Evolutionary conservation across 23 tunicate species (phyloP), one percentile per base, ranked within the genome.

Genomic region (Corella eumyota): DNA sequence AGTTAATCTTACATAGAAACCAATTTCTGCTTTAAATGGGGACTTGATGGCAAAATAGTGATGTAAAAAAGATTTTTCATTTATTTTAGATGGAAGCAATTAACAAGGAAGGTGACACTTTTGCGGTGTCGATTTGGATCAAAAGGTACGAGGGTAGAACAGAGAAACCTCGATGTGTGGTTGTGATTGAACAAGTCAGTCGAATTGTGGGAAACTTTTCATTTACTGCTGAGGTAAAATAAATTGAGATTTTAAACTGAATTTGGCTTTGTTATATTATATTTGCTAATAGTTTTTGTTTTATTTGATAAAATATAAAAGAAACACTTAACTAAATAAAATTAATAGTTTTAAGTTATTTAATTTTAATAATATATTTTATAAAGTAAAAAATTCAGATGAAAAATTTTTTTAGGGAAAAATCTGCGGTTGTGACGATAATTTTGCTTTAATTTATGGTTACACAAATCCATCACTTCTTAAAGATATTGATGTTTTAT

Each of bases 71-170:
- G n/a, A 21, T 21, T 48, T 36, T 29, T 2, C 24, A 11, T 25
- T 22, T 25, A 50, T 32, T 66, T 15, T 50, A 82, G 92, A 61
- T 67, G 63, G 92, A 82, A 47, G 70, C 64, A 23, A 59, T 65
- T 26, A 48, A 66, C 9, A 67, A 54, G 44, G 34, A 50, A 50
- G 80, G 76, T 26, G 21, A 65, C 15, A 59, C 24, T 1, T n/a
- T 82, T 25, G 60, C 92, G 1, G 92, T 73, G 34, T 82, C 80
- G 1, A 61, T 82, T 56, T 72, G 80, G 92, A 49, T 49, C 32
- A 66, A 54, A 51, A 66, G 58, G 52, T 40, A 58, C 30, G 74
- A 82, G 48, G 73, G 73, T n/a, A 45, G 33, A 0, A 44, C 52
- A 11, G 73, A 71, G 34, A 45, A 56, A 6, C 67, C 61, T 3